Evolutionary conservation across 2,797 vertebrate genomes (phyloP).

Genomic region (Sphenopsis melanotis): DNA sequence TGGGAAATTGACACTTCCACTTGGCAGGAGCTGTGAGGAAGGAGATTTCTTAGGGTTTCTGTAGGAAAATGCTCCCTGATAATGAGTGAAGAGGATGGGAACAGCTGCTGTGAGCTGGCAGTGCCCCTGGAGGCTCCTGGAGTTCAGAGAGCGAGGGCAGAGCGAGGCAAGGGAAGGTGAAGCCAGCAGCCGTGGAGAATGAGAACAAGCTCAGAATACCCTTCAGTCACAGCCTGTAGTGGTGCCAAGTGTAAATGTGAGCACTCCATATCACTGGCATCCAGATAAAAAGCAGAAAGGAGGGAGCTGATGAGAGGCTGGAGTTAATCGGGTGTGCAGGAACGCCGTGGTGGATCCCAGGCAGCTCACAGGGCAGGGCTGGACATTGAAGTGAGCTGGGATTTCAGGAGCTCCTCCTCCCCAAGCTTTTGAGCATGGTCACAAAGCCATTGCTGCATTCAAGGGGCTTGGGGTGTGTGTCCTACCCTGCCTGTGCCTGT

Average conservation of each 20-base stretch:
- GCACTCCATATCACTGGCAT: fast-evolving
- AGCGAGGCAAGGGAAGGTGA: neutral
- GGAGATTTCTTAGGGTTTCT: neutral
- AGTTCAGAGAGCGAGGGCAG: neutral
- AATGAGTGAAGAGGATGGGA: neutral
- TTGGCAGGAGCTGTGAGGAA: neutral
- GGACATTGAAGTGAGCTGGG: neutral
- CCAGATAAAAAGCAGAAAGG: fast-evolving
- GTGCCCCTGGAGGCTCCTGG: neutral
- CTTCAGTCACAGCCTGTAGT: neutral
- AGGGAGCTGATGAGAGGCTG: neutral
- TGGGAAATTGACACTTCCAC: neutral
- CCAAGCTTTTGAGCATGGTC: fast-evolving
- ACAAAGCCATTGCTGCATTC: neutral
- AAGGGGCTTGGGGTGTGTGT: neutral
- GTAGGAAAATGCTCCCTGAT: neutral
- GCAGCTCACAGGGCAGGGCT: neutral
- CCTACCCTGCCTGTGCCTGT: neutral
- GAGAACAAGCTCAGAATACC: neutral
- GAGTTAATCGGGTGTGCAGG: neutral
- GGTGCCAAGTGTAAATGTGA: neutral
- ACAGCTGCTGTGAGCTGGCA: neutral
- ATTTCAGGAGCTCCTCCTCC: neutral
- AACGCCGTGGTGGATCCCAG: fast-evolving
- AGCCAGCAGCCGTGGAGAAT: neutral